Percentiles rank a stretch among this genome's conserved stretches.
phyloP scores from a whole-genome alignment of 2,797 vertebrate species.

The Nyctalus aviator region DNA sequence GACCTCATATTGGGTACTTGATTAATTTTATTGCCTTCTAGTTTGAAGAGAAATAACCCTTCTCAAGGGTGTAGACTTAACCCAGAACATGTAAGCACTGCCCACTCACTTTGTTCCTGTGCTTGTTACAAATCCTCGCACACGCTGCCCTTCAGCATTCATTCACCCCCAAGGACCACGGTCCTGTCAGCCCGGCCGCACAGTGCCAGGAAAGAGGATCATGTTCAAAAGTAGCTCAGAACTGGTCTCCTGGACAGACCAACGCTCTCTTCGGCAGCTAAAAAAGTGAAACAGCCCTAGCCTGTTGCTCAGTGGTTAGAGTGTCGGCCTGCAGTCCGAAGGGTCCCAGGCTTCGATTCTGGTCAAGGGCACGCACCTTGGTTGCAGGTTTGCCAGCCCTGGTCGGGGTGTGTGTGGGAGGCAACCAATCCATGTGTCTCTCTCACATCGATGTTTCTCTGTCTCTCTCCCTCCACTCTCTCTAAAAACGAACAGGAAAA shows the following conservation, averaged over 20 bases:
- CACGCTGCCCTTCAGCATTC: not conserved
- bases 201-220: not conserved
- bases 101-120: not conserved
- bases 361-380: not conserved
- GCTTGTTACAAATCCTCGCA: not conserved
- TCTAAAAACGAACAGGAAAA: too few species aligned
- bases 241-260: not conserved
- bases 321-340: not conserved
- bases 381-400: too few species aligned
- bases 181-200: too few species aligned
- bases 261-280: not conserved
- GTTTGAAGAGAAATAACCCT: not conserved
- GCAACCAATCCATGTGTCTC: too few species aligned
- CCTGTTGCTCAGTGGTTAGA: not conserved
- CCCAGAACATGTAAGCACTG: constrained; percentile 15
- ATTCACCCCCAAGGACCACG: not conserved
- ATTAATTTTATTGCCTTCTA: constrained; percentile 9
- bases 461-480: too few species aligned
- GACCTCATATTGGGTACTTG: not conserved
- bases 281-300: not conserved
- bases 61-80: constrained; percentile 16
- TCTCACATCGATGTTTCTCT: too few species aligned
- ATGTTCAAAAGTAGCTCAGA: not conserved
- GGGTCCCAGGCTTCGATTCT: not conserved
- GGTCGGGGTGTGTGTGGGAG: too few species aligned